phyloP scores from a whole-genome alignment of 1,140 invertebrate species.

The Apis mellifera region Amel_HAv3.1 CM009931.2:7401501-7402000 shows the following conservation, averaged over 20 bases:
- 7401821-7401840: not conserved
- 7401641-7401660: conserved; percentile 36
- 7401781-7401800: conserved; percentile 52
- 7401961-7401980: no score
- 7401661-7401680: conserved; percentile 52
- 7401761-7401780: not conserved
- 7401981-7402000: no score
- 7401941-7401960: not conserved
- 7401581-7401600: not conserved
- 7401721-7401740: conserved; percentile 71
- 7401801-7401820: conserved; percentile 56
- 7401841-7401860: conserved; percentile 39
- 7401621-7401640: conserved; percentile 32
- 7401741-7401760: conserved; percentile 45
- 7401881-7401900: not conserved
- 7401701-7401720: conserved; percentile 72
- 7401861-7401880: not conserved
- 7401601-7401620: conserved; percentile 13
- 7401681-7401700: conserved; percentile 67
- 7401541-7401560: conserved; percentile 39
- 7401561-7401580: conserved; percentile 16
- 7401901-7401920: conserved; percentile 13
- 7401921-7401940: not conserved
- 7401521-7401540: not conserved
- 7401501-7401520: conserved; percentile 23